Conservation (phyloP, 2,888 invertebrate genomes). For the Caenorhabditis drosophilae region DNA sequence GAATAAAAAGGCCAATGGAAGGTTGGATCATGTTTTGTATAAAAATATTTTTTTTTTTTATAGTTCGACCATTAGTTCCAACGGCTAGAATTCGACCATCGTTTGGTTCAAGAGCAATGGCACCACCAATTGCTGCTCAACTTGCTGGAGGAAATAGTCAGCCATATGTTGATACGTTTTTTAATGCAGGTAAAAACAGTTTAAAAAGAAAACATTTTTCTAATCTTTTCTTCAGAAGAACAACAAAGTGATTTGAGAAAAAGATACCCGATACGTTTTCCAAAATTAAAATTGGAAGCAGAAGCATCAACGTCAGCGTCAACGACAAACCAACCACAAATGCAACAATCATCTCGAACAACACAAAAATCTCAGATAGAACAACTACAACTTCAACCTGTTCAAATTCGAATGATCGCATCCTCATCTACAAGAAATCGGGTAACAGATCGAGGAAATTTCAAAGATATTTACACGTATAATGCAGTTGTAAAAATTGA, state of each 20-base stretch:
- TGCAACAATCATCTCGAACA: too few relatives aligned
- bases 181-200: not conserved
- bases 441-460: constrained; percentile 25
- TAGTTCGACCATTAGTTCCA: constrained; percentile 8
- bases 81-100: constrained; percentile 3
- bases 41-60: not conserved
- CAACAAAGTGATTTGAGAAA: not conserved
- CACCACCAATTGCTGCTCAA: constrained; percentile 40
- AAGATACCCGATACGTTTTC: not conserved
- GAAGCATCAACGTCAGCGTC: too few relatives aligned
- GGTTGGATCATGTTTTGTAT: not conserved
- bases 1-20: constrained; percentile 14
- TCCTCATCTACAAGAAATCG: not conserved
- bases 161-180: constrained; percentile 24
- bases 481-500: constrained; percentile 34
- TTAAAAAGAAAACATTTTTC: not conserved
- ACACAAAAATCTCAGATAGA: too few relatives aligned
- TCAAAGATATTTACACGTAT: constrained; percentile 30
- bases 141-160: constrained; percentile 24
- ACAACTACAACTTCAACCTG: too few relatives aligned
- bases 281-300: too few relatives aligned
- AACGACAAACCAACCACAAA: too few relatives aligned
- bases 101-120: constrained; percentile 25
- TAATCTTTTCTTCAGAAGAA: not conserved
- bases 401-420: constrained; percentile 13